These are phyloP conservation scores for Takifugu rubripes DNA, from an alignment of 2,797 vertebrate genomes.

Conservation along the genomic window DNA sequence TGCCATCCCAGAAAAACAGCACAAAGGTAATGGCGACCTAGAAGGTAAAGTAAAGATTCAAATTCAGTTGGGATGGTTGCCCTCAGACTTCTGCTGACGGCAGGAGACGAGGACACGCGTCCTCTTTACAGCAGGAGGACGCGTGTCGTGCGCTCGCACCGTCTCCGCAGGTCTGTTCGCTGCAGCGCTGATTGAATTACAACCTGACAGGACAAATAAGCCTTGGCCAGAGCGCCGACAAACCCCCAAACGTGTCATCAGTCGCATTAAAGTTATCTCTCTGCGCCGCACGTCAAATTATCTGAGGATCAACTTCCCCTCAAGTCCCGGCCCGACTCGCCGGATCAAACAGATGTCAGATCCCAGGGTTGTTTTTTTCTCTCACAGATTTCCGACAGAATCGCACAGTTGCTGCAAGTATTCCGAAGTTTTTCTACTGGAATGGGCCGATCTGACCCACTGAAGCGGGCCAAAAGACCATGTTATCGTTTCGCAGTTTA, in stretches of 20 bases:
- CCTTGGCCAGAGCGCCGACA: conserved; percentile 23
- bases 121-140: conserved; percentile 14
- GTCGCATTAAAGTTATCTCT: conserved; percentile 36
- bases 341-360: conserved; percentile 34
- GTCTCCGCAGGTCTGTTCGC: conserved; percentile 39
- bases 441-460: neutral
- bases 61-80: conserved; percentile 54
- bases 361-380: conserved; percentile 21
- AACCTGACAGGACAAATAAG: conserved; percentile 17
- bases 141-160: conserved; percentile 4
- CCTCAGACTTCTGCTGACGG: conserved; percentile 36
- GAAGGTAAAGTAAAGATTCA: conserved; percentile 46
- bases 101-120: conserved; percentile 32
- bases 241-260: conserved; percentile 19
- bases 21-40: conserved; percentile 7
- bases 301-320: conserved; percentile 27
- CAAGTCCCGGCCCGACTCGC: conserved; percentile 19
- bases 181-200: conserved; percentile 37
- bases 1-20: conserved; percentile 34
- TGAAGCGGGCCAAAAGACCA: conserved; percentile 6
- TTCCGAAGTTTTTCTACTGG: conserved; percentile 13
- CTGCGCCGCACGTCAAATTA: conserved; percentile 33
- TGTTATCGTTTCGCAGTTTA: conserved; percentile 20
- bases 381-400: conserved; percentile 18
- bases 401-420: conserved; percentile 26